Evolutionary conservation across 2,797 vertebrate genomes (phyloP), one percentile per base, ranked within the genome.

Genomic region (Sylvia borin): DNA sequence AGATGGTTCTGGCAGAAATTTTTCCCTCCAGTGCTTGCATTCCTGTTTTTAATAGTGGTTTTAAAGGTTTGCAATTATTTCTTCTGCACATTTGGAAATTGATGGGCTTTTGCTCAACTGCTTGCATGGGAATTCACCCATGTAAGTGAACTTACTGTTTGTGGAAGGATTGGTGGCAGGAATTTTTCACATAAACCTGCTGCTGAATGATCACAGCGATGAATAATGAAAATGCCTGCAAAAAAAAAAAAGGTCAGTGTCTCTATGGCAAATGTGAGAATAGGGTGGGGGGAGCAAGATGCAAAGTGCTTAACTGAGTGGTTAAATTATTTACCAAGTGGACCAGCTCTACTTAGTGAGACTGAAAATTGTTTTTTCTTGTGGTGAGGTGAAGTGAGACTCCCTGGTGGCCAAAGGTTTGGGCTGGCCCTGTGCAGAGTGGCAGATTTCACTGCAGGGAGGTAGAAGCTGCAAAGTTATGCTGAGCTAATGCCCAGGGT

Each of bases 271-370:
- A 86, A 79, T 27, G n/a, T 78, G 75, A 42, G 32, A 70, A 78
- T n/a, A 26, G 40, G 14, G 7, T 7, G 25, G 12, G 12, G 51
- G 65, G 2, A 4, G 4, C 50, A 78, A 15, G 36, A 74, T 34
- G 55, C 11, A 4, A 43, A 81, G 66, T n/a, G 66, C 61, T 94
- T 86, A 93, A 93, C 53, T 14, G 32, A 2, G 50, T 31, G 43
- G 47, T 83, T 95, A 58, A 91, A 68, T 96, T 96, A 93, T 77
- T 92, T 54, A 71, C 75, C 17, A 34, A 80, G 68, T 73, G 90
- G 55, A 57, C 62, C 25, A 31, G 60, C 60, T 90, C 71, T 90
- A 31, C 38, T 62, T 29, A 54, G 75, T 48, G 78, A 95, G 68
- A 83, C 25, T 84, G 61, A 54, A 79, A 80, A 72, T 45, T 27